phyloP scores from a whole-genome alignment of 2,888 invertebrate genomes.

The Parnassius mnemosyne region DNA sequence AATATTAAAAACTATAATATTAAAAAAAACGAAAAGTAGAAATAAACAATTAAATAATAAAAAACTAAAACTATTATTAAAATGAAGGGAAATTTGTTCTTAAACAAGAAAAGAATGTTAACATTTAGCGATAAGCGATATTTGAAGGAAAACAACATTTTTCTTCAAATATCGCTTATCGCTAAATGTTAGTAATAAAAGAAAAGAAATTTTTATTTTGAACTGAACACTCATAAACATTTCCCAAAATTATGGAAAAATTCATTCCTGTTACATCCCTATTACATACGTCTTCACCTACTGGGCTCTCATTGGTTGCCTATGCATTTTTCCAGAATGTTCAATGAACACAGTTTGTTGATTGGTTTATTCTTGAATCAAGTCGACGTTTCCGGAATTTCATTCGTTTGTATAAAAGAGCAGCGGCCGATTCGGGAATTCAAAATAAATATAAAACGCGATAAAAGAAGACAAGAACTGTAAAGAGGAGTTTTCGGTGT shows the following conservation, averaged over 20 bases:
- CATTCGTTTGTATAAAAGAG: constrained; percentile 56
- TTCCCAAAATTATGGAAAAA: constrained; percentile 1
- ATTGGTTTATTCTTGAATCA: constrained; percentile 48
- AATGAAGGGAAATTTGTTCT: neutral
- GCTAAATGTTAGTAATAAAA: neutral
- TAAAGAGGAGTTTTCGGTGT: neutral
- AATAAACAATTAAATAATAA: no score
- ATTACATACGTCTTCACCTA: no score
- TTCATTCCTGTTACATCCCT: neutral
- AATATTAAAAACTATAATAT: no score
- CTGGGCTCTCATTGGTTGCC: constrained; percentile 4
- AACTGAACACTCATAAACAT: neutral
- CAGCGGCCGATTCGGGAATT: constrained; percentile 27
- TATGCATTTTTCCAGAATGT: neutral
- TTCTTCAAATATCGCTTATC: neutral
- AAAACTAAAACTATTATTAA: no score
- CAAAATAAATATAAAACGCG: constrained; percentile 17
- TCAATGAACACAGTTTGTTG: constrained; percentile 37
- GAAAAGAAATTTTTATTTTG: neutral
- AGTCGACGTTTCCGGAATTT: constrained; percentile 50
- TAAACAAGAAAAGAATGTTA: neutral
- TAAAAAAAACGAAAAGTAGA: no score
- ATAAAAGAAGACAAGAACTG: neutral
- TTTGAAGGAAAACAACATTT: neutral
- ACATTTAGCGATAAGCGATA: no score